A percentile compares a stretch with the other conserved stretches of the same genome.
Conservation (phyloP, 2,797 vertebrate genomes). For the Ceyx erithaca region DNA sequence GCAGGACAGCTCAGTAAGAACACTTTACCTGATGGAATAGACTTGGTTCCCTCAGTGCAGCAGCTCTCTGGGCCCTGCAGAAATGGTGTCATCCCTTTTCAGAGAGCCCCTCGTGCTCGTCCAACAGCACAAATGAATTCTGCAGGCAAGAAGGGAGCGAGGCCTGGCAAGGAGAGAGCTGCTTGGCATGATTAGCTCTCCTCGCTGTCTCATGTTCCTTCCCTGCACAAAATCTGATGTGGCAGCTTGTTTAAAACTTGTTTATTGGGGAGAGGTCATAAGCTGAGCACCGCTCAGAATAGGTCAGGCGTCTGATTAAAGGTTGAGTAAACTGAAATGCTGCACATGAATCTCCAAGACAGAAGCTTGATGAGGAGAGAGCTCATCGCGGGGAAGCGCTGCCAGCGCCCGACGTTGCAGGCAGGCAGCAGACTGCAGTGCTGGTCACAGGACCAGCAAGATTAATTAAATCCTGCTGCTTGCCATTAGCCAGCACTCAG, state of each 20-base stretch:
- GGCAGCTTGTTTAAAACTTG: constrained; percentile 70
- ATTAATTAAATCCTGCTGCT: not conserved
- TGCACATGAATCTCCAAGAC: constrained; percentile 46
- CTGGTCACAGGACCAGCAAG: not conserved
- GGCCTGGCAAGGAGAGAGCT: not conserved
- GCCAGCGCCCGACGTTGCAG: not conserved
- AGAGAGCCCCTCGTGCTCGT: not conserved
- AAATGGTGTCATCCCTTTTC: not conserved
- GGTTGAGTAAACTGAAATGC: constrained; percentile 50
- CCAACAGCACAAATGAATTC: constrained; percentile 25
- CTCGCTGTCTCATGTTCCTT: constrained; percentile 5
- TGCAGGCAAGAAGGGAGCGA: not conserved
- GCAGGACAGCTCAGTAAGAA: not conserved
- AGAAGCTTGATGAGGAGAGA: constrained; percentile 45
- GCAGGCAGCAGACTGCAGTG: constrained; percentile 7
- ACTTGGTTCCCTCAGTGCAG: not conserved
- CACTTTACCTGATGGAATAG: not conserved
- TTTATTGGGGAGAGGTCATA: constrained; percentile 64
- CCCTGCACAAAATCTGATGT: constrained; percentile 48
- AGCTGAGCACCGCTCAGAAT: constrained; percentile 27
- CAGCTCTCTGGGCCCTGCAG: accelerated
- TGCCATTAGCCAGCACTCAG: not conserved
- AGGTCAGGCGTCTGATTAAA: constrained; percentile 60
- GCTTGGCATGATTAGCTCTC: constrained; percentile 5
- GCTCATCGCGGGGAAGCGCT: constrained; percentile 15